Conservation (phyloP, 2,888 invertebrate genomes). For the Ernsta delagoae region DNA sequence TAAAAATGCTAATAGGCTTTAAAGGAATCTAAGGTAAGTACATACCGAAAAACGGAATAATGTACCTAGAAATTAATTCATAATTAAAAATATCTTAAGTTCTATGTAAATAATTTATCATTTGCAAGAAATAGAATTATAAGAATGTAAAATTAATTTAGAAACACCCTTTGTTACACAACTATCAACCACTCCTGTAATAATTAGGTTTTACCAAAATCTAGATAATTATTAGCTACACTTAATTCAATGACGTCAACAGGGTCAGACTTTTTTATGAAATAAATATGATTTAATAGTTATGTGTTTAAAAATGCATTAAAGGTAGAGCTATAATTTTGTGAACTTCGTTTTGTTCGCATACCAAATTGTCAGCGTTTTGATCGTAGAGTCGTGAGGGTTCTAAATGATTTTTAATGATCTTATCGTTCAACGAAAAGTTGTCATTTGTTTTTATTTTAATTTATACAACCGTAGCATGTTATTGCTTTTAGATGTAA, state of each 20-base stretch:
- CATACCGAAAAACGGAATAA: background rate
- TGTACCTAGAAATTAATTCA: too few species aligned
- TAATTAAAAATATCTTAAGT: too few species aligned
- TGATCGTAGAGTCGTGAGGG: background rate
- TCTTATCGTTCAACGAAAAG: background rate
- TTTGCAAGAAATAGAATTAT: too few species aligned
- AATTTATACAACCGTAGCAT: too few species aligned
- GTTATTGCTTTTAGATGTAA: background rate
- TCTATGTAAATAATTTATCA: too few species aligned
- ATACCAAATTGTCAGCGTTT: background rate
- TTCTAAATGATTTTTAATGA: background rate
- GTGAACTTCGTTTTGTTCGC: background rate
- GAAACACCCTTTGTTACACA: too few species aligned
- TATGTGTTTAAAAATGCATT: background rate
- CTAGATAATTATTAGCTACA: too few species aligned
- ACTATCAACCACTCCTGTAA: too few species aligned
- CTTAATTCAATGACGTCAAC: background rate
- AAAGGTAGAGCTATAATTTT: background rate
- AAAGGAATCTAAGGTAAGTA: background rate
- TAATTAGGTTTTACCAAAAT: too few species aligned
- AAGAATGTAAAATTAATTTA: too few species aligned
- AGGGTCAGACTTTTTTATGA: background rate
- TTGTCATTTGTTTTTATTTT: background rate
- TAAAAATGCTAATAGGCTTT: constrained; percentile 36
- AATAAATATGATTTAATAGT: background rate